A percentile compares a stretch with the other conserved stretches of the same genome.
Evolutionary conservation across 2,797 vertebrate genomes (phyloP).

Genomic region (Pseudotriccus pelzelni): DNA sequence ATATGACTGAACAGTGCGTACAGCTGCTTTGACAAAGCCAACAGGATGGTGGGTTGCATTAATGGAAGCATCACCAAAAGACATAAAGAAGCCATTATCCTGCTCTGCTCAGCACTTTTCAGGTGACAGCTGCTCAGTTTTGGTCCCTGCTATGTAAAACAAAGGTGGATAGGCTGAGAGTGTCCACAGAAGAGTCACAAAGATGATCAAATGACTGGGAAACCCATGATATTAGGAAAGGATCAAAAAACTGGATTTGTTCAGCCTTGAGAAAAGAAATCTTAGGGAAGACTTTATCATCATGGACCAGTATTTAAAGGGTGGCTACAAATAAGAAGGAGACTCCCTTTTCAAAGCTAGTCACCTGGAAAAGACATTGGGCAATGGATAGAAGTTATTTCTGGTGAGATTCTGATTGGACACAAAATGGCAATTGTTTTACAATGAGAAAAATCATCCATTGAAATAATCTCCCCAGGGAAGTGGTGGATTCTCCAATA

Average conservation of each 20-base stretch:
- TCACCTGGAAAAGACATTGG: accelerated
- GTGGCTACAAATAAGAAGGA: background rate
- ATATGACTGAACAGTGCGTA: background rate
- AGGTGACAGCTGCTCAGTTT: background rate
- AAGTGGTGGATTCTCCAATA: background rate
- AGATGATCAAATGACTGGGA: background rate
- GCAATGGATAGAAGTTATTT: background rate
- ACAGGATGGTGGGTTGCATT: background rate
- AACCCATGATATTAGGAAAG: background rate
- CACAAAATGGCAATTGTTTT: background rate
- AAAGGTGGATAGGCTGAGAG: background rate
- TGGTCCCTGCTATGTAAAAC: background rate
- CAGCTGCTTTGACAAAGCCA: background rate
- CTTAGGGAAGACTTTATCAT: background rate
- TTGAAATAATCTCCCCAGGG: background rate
- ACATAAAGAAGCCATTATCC: background rate
- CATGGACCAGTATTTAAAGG: background rate
- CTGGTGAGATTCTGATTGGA: background rate
- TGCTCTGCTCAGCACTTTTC: too few species aligned
- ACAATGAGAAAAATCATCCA: accelerated
- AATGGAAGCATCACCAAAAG: background rate
- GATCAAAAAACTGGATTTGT: background rate
- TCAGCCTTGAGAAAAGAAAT: background rate
- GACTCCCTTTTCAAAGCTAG: background rate
- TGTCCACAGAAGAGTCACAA: background rate